A percentile compares a stretch with the other conserved stretches of the same genome.
Evolutionary conservation across 2,797 vertebrate species (phyloP).

Genomic region (Artibeus lituratus): DNA sequence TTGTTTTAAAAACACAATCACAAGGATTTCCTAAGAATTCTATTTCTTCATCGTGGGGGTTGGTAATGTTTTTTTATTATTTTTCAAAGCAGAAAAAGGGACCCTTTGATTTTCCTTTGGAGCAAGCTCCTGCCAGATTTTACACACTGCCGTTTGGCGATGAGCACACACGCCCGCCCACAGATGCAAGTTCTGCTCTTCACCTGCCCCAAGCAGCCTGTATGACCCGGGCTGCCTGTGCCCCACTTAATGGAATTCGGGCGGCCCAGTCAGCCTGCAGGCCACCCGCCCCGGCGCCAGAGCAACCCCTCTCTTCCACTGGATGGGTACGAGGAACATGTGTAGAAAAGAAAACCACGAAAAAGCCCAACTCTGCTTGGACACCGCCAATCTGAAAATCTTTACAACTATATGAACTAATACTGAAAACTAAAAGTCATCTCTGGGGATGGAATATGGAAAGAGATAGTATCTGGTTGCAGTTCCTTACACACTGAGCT

Average conservation of each 20-base stretch:
- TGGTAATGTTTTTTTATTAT: background rate
- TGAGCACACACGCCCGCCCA: slow-evolving; percentile 67
- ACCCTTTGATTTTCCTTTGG: slow-evolving; percentile 48
- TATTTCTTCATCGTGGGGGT: slow-evolving; percentile 33
- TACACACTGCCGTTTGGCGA: slow-evolving; percentile 29
- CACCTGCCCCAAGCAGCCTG: slow-evolving; percentile 59
- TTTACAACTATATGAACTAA: background rate
- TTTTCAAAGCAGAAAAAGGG: slow-evolving; percentile 43
- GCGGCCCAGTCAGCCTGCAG: slow-evolving; percentile 14
- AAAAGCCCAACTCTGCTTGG: background rate
- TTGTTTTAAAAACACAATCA: background rate
- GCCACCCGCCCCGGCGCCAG: background rate
- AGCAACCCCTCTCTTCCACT: background rate
- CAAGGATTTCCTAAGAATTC: slow-evolving; percentile 15
- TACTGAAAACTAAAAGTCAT: background rate
- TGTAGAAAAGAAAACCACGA: background rate
- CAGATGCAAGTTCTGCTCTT: slow-evolving; percentile 65
- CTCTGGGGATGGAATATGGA: background rate
- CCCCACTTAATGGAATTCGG: slow-evolving; percentile 42
- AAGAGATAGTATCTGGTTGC: background rate
- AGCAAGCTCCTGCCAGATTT: slow-evolving; percentile 56
- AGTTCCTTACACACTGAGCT: background rate
- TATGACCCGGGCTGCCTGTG: slow-evolving; percentile 52
- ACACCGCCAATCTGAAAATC: background rate
- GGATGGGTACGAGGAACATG: background rate